These are phyloP conservation scores for Drosophila biarmipes DNA, from an alignment of 1,140 invertebrate genomes.

Conservation along the genomic window DNA sequence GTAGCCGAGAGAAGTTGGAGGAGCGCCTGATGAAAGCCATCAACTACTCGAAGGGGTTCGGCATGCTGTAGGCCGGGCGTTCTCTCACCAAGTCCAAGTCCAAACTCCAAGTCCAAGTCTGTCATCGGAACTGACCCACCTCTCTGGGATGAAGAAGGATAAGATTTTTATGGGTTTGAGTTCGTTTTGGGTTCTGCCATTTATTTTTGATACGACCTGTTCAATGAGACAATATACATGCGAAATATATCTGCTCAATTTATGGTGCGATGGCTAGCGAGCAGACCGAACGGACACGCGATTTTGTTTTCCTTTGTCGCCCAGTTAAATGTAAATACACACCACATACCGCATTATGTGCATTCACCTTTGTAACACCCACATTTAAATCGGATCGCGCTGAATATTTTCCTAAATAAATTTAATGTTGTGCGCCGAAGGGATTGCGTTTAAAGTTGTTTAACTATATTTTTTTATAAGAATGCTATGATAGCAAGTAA, in stretches of 20 bases:
- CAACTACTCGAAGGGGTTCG: conserved; percentile 94
- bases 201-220: conserved; percentile 81
- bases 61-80: conserved; percentile 89
- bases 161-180: conserved; percentile 55
- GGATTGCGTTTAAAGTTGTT: neutral
- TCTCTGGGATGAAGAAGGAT: conserved; percentile 36
- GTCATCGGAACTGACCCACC: conserved; percentile 77
- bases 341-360: conserved; percentile 28
- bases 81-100: conserved; percentile 11
- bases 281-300: conserved; percentile 25
- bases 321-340: conserved; percentile 71
- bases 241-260: conserved; percentile 61
- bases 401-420: conserved; percentile 70
- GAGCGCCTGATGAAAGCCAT: conserved; percentile 96
- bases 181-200: conserved; percentile 69
- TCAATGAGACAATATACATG: conserved; percentile 70
- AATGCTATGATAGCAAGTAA: too few species aligned
- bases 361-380: conserved; percentile 51
- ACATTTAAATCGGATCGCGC: conserved; percentile 38
- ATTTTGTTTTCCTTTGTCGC: conserved; percentile 54
- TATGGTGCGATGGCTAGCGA: conserved; percentile 37
- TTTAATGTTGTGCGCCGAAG: conserved; percentile 61
- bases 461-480: too few species aligned
- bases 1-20: conserved; percentile 92
- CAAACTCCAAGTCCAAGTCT: conserved; percentile 15